Evolutionary conservation across 2,888 invertebrate species (phyloP).

Genomic region (Nemurella pictetii): DNA sequence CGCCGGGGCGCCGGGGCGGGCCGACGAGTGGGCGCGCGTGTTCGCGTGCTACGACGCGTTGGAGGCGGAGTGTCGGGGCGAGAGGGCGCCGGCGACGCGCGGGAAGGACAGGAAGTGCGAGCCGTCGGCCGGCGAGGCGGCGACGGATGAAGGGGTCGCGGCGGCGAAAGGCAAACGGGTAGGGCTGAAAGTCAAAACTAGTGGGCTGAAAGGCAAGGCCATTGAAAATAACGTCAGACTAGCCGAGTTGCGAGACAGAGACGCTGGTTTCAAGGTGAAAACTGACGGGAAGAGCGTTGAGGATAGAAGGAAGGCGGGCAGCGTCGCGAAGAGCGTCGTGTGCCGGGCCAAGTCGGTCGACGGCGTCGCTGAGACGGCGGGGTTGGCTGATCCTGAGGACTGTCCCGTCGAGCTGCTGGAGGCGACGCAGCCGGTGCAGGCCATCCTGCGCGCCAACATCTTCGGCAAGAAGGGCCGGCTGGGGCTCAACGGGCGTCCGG

Average conservation of each 20-base stretch:
- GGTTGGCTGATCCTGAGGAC: not conserved
- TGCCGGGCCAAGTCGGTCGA: not conserved
- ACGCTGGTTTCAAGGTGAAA: not conserved
- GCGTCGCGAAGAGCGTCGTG: not conserved
- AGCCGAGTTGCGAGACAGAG: too few species aligned
- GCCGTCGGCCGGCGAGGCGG: not conserved
- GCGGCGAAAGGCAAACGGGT: not conserved
- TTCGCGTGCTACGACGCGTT: slow-evolving; percentile 37
- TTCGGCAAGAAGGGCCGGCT: slow-evolving; percentile 16
- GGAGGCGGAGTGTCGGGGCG: slow-evolving; percentile 34
- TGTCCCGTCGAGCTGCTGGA: not conserved
- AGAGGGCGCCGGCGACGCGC: not conserved
- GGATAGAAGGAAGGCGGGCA: not conserved
- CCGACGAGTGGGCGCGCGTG: slow-evolving; percentile 33
- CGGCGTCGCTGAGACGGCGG: not conserved
- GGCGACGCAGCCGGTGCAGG: not conserved
- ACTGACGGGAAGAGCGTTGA: not conserved
- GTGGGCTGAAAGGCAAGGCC: not conserved
- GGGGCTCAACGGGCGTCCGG: not conserved
- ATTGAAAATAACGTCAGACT: not conserved
- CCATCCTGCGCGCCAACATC: slow-evolving; percentile 22
- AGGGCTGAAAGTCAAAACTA: not conserved
- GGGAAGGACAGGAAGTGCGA: not conserved
- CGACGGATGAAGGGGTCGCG: not conserved
- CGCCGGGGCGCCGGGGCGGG: not conserved